phyloP scores from a whole-genome alignment of 2,888 invertebrate species.

The Trachelus stipa region DNA sequence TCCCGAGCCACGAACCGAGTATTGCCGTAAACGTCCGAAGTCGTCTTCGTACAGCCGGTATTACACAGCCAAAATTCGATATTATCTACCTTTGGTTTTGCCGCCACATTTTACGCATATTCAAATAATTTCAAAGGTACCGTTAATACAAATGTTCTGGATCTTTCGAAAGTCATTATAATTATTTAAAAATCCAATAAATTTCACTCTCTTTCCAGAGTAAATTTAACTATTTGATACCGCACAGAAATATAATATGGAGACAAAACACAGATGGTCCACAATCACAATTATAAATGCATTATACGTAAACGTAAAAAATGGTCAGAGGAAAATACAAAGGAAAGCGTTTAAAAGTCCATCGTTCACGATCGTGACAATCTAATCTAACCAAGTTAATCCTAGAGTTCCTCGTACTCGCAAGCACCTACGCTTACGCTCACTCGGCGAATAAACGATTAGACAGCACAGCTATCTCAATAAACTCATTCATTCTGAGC shows the following conservation, averaged over 20 bases:
- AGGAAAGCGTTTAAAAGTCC: background rate
- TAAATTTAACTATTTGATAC: background rate
- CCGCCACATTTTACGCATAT: background rate
- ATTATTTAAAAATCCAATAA: background rate
- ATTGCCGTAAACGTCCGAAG: slow-evolving; percentile 15
- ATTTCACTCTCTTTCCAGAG: background rate
- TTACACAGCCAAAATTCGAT: slow-evolving; percentile 19
- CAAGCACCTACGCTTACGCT: background rate
- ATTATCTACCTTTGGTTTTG: background rate
- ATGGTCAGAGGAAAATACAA: background rate
- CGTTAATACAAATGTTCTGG: background rate
- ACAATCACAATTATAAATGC: background rate
- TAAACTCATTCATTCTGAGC: background rate
- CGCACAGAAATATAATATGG: background rate
- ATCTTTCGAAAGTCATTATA: background rate
- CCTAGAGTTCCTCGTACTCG: background rate
- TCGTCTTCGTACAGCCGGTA: slow-evolving; percentile 19
- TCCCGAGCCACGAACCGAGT: slow-evolving; percentile 36
- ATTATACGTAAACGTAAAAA: background rate
- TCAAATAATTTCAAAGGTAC: background rate
- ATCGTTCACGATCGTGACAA: slow-evolving; percentile 1
- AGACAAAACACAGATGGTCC: background rate
- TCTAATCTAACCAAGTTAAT: background rate
- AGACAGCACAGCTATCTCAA: background rate
- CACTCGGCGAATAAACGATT: background rate